These are phyloP conservation scores for Tympanoctomys barrerae DNA, from an alignment of 2,797 vertebrate genomes.

Conservation along the genomic window DNA sequence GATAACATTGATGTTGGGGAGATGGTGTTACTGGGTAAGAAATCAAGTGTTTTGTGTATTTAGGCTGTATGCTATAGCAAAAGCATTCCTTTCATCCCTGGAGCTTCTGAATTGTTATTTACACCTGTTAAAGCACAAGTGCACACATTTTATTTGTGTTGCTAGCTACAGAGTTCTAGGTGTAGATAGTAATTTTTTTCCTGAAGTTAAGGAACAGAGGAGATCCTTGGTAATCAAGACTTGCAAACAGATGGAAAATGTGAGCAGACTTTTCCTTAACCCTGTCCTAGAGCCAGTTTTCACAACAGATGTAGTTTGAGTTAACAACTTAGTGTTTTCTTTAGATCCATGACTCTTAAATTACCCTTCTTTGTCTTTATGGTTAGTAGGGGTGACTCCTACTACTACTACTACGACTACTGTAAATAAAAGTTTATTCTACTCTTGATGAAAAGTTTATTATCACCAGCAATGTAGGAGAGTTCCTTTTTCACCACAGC, in stretches of 20 bases:
- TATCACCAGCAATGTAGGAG: neutral
- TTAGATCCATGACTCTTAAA: neutral
- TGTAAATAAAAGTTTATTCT: neutral
- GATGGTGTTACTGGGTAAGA: constrained; percentile 76
- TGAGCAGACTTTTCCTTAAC: neutral
- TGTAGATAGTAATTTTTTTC: constrained; percentile 2
- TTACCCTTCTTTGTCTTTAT: neutral
- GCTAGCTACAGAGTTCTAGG: neutral
- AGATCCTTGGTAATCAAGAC: constrained; percentile 9
- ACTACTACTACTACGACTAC: neutral
- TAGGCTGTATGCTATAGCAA: neutral
- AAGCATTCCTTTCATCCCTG: neutral
- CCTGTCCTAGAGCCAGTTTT: neutral
- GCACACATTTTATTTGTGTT: constrained; percentile 19
- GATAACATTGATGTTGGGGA: constrained; percentile 56
- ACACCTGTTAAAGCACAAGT: neutral
- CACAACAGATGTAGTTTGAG: constrained; percentile 11
- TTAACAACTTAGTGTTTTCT: constrained; percentile 8
- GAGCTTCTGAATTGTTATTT: neutral
- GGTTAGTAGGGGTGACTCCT: neutral
- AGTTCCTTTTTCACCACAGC: neutral
- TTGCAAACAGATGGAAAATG: neutral
- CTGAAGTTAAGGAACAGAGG: neutral
- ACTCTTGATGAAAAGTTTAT: neutral
- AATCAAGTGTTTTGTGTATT: constrained; percentile 48